Percentiles rank a stretch among this genome's conserved stretches.
Evolutionary conservation across 2,113 vertebrate species (phyloP).

Genomic region (Perca fluviatilis): DNA sequence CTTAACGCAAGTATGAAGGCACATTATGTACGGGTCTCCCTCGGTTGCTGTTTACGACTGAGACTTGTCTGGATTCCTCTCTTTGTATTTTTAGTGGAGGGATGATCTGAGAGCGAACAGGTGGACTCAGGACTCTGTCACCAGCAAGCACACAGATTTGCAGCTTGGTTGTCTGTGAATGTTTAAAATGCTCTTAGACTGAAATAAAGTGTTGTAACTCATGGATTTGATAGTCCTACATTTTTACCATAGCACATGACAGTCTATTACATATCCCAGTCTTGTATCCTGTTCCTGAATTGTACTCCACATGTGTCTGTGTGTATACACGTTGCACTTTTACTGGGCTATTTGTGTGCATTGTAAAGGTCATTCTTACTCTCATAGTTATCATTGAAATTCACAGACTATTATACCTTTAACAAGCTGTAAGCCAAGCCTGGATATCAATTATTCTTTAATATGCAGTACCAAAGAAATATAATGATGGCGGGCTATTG

Average conservation of each 20-base stretch:
- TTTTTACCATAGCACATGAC: conserved; percentile 20
- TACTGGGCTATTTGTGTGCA: conserved; percentile 34
- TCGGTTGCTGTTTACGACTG: conserved; percentile 62
- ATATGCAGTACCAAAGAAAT: conserved; percentile 50
- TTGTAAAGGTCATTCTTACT: conserved; percentile 64
- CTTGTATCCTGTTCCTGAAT: not conserved
- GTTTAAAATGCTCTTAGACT: conserved; percentile 40
- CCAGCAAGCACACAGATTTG: conserved; percentile 42
- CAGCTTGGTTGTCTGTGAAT: conserved; percentile 48
- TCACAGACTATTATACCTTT: conserved; percentile 76
- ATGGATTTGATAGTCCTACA: not conserved
- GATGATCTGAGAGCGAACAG: conserved; percentile 73
- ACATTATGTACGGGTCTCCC: conserved; percentile 31
- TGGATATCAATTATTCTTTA: conserved; percentile 70
- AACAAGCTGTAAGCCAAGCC: conserved; percentile 62
- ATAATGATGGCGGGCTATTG: conserved; percentile 39
- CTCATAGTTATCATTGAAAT: conserved; percentile 69
- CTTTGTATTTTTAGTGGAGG: conserved; percentile 74
- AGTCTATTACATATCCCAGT: not conserved
- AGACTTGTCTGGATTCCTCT: conserved; percentile 69
- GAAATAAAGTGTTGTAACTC: conserved; percentile 28
- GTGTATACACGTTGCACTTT: conserved; percentile 18
- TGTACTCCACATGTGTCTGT: conserved; percentile 15
- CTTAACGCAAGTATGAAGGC: conserved; percentile 39
- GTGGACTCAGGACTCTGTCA: conserved; percentile 58